Percentiles rank a stretch among this genome's conserved stretches.
Conservation (phyloP, 2,797 vertebrate genomes). For the Spinibarbus caldwelli region DNA sequence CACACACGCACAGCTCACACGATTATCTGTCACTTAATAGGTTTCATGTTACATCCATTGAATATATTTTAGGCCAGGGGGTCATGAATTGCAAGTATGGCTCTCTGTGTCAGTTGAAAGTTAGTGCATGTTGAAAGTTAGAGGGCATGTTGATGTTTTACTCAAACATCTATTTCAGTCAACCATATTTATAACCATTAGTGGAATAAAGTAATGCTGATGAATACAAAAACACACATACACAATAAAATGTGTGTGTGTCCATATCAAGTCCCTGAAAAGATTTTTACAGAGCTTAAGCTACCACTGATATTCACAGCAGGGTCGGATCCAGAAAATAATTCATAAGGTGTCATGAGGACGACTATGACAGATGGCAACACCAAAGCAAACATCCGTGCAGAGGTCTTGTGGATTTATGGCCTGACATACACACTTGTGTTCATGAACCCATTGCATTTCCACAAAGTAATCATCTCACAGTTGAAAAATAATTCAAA, state of each 20-base stretch:
- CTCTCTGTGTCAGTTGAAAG: background rate
- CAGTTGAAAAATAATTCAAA: background rate
- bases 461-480: background rate
- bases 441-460: background rate
- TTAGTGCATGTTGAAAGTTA: background rate
- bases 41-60: background rate
- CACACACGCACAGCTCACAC: background rate
- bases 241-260: too few species aligned
- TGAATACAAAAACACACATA: background rate
- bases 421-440: background rate
- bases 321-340: background rate
- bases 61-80: background rate
- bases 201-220: background rate
- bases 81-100: background rate
- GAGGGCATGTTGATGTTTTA: background rate
- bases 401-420: background rate
- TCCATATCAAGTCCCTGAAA: background rate
- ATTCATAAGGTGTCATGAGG: background rate
- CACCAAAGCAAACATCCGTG: background rate
- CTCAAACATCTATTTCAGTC: background rate
- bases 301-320: background rate
- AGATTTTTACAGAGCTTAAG: background rate
- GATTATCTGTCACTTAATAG: background rate
- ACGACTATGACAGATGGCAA: background rate
- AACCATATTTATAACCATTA: background rate